A percentile compares a stretch with the other conserved stretches of the same genome.
phyloP scores from a whole-genome alignment of 2,113 vertebrate species.

The Salminus brasiliensis region DNA sequence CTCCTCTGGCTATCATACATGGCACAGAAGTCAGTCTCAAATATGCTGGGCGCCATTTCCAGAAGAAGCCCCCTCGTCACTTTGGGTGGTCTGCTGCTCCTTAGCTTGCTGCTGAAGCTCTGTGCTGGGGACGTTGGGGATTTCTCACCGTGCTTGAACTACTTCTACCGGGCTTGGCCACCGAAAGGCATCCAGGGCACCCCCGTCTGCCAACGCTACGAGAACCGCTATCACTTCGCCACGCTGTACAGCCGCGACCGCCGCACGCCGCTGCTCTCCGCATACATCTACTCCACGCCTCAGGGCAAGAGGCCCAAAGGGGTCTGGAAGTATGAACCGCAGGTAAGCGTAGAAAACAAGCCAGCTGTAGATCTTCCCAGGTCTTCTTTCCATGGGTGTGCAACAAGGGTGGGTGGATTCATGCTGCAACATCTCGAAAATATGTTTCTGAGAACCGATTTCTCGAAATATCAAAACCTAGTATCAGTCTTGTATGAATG shows the following conservation, averaged over 20 bases:
- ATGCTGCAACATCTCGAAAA: too few species aligned
- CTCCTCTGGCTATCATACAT: not conserved
- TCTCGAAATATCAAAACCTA: too few species aligned
- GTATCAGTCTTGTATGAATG: too few species aligned
- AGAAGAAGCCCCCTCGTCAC: not conserved
- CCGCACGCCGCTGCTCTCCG: constrained; percentile 70
- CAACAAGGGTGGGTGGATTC: not conserved
- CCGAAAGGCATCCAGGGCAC: constrained; percentile 66
- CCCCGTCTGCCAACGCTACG: constrained; percentile 67
- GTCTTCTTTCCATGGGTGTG: not conserved
- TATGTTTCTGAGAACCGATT: too few species aligned
- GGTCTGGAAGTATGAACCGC: constrained; percentile 72
- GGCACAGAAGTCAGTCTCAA: not conserved
- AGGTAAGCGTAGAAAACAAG: too few species aligned
- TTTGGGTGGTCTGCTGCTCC: not conserved
- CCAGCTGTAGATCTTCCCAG: not conserved
- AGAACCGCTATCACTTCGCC: constrained; percentile 67
- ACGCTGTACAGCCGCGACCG: constrained; percentile 65
- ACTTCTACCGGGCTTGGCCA: constrained; percentile 66
- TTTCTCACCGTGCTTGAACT: constrained; percentile 62
- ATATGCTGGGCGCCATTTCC: not conserved
- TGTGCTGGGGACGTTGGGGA: constrained; percentile 63
- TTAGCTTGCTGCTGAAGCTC: constrained; percentile 22
- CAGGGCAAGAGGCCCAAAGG: constrained; percentile 62
- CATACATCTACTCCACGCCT: constrained; percentile 58